These are phyloP conservation scores for Eupithecia abbreviata DNA, from an alignment of 2,888 invertebrate genomes.

Conservation along the genomic window DNA sequence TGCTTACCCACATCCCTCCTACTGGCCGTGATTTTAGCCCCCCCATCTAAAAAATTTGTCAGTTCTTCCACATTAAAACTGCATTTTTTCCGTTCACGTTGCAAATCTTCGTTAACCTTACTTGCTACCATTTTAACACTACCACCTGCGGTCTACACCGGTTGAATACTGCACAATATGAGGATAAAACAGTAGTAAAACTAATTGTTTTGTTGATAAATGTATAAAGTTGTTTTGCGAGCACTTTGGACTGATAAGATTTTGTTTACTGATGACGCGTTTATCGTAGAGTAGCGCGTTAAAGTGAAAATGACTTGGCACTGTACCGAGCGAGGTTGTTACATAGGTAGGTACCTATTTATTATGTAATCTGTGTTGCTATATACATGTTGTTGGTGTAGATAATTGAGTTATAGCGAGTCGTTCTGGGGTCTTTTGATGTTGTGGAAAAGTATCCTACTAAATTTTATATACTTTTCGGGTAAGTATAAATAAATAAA, in stretches of 20 bases:
- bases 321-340: background rate
- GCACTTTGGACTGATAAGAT: constrained; percentile 8
- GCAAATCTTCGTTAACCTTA: constrained; percentile 86
- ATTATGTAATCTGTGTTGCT: background rate
- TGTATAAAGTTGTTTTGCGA: background rate
- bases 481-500: too few relatives aligned
- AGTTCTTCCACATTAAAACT: constrained; percentile 89
- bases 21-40: constrained; percentile 85
- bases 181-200: background rate
- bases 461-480: too few relatives aligned
- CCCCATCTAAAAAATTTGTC: constrained; percentile 90
- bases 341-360: background rate
- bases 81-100: constrained; percentile 87
- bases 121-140: constrained; percentile 40
- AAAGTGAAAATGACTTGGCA: background rate
- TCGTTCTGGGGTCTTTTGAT: background rate
- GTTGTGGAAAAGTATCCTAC: too few relatives aligned
- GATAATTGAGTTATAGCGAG: background rate
- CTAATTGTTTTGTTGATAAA: background rate
- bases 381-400: background rate
- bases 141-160: background rate
- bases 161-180: background rate
- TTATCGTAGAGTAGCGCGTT: background rate
- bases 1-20: constrained; percentile 78
- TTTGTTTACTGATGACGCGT: constrained; percentile 9